Percentiles rank a stretch among this genome's conserved stretches.
Conservation (phyloP, 2,113 vertebrate species). For the Tenrec ecaudatus region DNA sequence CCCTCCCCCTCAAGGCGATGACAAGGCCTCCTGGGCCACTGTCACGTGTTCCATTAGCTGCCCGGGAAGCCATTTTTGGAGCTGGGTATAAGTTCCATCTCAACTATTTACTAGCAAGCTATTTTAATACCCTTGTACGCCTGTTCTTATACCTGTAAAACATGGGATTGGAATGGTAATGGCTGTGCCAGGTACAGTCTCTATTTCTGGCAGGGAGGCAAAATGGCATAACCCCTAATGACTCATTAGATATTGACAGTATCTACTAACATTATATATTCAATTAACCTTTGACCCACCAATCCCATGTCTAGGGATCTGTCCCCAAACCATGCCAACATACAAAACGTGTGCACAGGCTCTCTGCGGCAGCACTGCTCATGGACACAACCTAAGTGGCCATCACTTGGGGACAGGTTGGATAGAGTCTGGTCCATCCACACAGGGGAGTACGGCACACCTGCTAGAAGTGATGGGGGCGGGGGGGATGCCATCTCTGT, state of each 20-base stretch:
- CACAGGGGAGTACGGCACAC: background rate
- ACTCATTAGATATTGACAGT: background rate
- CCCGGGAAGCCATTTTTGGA: background rate
- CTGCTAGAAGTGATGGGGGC: background rate
- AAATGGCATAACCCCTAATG: background rate
- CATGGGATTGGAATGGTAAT: background rate
- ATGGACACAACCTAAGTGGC: background rate
- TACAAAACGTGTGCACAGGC: background rate
- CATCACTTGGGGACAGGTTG: background rate
- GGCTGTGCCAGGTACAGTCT: background rate
- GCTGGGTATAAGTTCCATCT: background rate
- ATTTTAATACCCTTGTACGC: background rate
- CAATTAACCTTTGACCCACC: background rate
- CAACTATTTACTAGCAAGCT: background rate
- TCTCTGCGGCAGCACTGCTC: background rate
- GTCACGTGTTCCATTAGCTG: background rate
- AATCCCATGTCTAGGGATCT: conserved; percentile 1
- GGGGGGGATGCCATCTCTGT: too few relatives aligned
- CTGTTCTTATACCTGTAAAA: background rate
- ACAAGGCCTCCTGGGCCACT: background rate
- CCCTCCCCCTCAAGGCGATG: background rate
- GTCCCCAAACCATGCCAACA: background rate
- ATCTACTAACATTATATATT: background rate
- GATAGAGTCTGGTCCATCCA: background rate
- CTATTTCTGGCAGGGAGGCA: background rate